Evolutionary conservation across 2,113 vertebrate genomes (phyloP).

Genomic region (Craseonycteris thonglongyai): DNA sequence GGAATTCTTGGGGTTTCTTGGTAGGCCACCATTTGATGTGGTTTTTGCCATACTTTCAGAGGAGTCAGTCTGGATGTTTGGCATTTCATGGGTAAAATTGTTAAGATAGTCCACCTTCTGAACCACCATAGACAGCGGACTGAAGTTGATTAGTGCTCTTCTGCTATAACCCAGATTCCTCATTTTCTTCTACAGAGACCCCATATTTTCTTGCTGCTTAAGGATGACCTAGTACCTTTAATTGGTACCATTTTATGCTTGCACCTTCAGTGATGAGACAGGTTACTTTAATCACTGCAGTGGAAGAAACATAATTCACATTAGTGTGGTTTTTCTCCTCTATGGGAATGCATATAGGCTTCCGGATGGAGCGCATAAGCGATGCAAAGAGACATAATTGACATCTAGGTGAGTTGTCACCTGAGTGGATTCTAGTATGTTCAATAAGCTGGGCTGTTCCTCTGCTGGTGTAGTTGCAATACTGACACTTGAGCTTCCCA

Average conservation of each 20-base stretch:
- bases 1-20: slow-evolving; percentile 86
- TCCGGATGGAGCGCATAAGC: slow-evolving; percentile 98
- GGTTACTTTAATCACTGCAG: slow-evolving; percentile 97
- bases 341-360: slow-evolving; percentile 98
- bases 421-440: slow-evolving; percentile 97
- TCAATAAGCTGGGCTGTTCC: slow-evolving; percentile 97
- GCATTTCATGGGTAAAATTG: slow-evolving; percentile 90
- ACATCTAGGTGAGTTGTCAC: slow-evolving; percentile 97
- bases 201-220: slow-evolving; percentile 95
- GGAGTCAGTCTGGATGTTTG: slow-evolving; percentile 87
- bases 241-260: slow-evolving; percentile 98
- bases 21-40: slow-evolving; percentile 76
- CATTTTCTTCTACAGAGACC: too few species aligned
- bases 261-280: slow-evolving; percentile 95
- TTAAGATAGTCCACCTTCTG: slow-evolving; percentile 93
- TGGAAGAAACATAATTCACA: slow-evolving; percentile 98
- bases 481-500: slow-evolving; percentile 96
- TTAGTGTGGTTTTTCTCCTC: slow-evolving; percentile 98
- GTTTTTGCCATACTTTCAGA: slow-evolving; percentile 85
- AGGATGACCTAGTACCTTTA: slow-evolving; percentile 91
- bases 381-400: slow-evolving; percentile 96
- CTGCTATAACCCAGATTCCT: slow-evolving; percentile 90
- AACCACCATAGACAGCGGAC: slow-evolving; percentile 92
- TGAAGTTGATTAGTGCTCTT: slow-evolving; percentile 91
- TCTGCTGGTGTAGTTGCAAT: slow-evolving; percentile 98